These are phyloP conservation scores for Drosophila nasuta DNA, from an alignment of 1,140 invertebrate genomes.

Conservation along the genomic window DNA sequence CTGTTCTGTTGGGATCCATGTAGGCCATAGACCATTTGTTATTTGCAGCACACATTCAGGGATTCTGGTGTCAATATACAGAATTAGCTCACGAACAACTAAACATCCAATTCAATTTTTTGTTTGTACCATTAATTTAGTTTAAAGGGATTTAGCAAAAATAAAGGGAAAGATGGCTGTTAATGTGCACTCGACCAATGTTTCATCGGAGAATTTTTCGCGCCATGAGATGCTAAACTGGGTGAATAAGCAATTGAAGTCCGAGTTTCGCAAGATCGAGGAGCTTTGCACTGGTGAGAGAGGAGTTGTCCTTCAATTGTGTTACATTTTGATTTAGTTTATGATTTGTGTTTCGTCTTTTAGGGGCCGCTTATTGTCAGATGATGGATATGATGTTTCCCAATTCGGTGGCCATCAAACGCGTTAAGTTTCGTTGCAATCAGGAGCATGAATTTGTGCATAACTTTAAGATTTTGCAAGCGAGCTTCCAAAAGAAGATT, in stretches of 20 bases:
- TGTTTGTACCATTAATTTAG: constrained; percentile 1
- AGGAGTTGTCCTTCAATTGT: background rate
- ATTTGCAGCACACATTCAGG: too few species aligned
- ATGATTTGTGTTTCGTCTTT: too few species aligned
- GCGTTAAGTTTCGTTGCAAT: constrained; percentile 98
- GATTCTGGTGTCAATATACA: background rate
- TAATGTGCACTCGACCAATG: constrained; percentile 36
- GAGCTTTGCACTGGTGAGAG: constrained; percentile 41
- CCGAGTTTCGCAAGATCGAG: constrained; percentile 36
- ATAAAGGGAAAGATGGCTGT: constrained; percentile 25
- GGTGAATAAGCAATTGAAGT: constrained; percentile 29
- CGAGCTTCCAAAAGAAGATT: constrained; percentile 96
- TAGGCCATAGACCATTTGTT: too few species aligned
- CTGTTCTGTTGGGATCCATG: too few species aligned
- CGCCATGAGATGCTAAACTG: constrained; percentile 39
- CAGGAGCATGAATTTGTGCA: constrained; percentile 99
- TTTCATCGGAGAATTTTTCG: constrained; percentile 24
- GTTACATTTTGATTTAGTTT: background rate
- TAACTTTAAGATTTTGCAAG: constrained; percentile 99
- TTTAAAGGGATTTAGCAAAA: background rate
- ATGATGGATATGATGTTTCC: constrained; percentile 99
- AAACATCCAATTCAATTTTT: background rate
- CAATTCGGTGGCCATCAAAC: constrained; percentile 94
- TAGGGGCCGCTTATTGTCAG: constrained; percentile 95
- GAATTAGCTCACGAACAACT: background rate